These are phyloP conservation scores for Pseudomugil gertrudae DNA, from an alignment of 2,797 vertebrate species.

Conservation along the genomic window DNA sequence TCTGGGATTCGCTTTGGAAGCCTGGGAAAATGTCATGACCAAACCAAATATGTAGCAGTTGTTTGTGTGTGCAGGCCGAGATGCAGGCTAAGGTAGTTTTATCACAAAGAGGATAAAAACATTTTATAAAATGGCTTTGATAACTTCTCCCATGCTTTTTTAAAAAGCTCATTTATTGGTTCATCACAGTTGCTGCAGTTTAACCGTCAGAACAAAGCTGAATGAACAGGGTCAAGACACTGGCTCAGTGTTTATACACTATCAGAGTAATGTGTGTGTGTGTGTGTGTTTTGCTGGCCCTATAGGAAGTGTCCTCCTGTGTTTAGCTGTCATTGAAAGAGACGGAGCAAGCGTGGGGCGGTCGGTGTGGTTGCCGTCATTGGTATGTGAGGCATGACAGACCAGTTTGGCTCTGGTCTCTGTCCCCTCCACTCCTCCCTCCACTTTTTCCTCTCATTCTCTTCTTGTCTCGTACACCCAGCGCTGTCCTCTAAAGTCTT, in stretches of 20 bases:
- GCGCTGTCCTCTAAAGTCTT: constrained; percentile 62
- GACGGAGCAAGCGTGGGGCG: constrained; percentile 49
- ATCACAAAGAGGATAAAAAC: neutral
- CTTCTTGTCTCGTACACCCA: constrained; percentile 34
- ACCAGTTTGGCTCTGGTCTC: constrained; percentile 66
- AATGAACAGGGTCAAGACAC: constrained; percentile 12
- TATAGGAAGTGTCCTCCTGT: constrained; percentile 38
- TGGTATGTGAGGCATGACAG: constrained; percentile 72
- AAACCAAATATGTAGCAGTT: constrained; percentile 33
- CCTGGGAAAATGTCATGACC: constrained; percentile 19
- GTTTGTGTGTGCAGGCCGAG: constrained; percentile 12
- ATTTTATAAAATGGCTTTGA: constrained; percentile 1
- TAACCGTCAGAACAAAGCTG: constrained; percentile 8
- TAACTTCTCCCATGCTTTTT: neutral
- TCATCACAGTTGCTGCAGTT: neutral
- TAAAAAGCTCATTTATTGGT: neutral
- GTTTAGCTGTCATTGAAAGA: constrained; percentile 32
- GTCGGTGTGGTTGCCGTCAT: constrained; percentile 69
- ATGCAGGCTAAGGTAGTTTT: no score
- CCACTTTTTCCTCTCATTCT: constrained; percentile 29
- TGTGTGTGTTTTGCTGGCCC: neutral
- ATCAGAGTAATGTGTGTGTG: constrained; percentile 6
- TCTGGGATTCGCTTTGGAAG: no score
- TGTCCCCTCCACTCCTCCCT: constrained; percentile 49
- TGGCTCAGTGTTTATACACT: constrained; percentile 23